Percentiles rank a stretch among this genome's conserved stretches.
These are phyloP conservation scores for Temnothorax rugatulus DNA, from an alignment of 2,888 invertebrate genomes.

Conservation along the genomic window DNA sequence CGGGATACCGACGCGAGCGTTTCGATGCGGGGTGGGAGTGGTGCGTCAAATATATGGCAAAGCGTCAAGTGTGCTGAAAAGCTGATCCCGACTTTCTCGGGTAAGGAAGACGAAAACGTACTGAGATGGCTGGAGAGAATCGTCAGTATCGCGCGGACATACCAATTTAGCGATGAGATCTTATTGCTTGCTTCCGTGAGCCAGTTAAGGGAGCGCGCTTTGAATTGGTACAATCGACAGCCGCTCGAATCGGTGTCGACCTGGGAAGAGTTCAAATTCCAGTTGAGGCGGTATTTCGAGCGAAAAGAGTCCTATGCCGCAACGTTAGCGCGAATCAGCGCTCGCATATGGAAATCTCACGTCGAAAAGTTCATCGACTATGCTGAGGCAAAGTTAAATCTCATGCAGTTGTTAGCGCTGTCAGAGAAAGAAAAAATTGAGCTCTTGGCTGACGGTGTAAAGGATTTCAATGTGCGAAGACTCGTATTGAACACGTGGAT, in stretches of 20 bases:
- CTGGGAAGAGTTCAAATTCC: slow-evolving; percentile 1
- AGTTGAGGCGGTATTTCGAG: background rate
- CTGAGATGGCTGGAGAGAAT: background rate
- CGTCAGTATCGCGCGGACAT: background rate
- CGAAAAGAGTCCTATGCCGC: background rate
- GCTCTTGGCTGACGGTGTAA: background rate
- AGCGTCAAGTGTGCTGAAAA: background rate
- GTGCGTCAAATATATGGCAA: too few relatives aligned
- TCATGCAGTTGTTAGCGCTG: background rate
- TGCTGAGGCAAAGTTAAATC: background rate
- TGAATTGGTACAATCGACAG: background rate
- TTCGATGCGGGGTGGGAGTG: too few relatives aligned
- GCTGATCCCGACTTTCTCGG: background rate
- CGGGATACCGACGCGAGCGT: too few relatives aligned
- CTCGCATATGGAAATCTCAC: background rate
- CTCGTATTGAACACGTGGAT: background rate
- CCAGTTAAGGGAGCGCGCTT: background rate
- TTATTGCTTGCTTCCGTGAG: background rate
- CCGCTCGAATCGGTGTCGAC: background rate
- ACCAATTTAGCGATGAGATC: background rate
- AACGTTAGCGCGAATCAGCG: background rate
- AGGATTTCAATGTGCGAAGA: background rate
- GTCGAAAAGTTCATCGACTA: background rate
- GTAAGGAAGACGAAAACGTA: background rate
- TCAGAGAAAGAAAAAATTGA: background rate